Percentiles rank a stretch among this genome's conserved stretches.
These are phyloP conservation scores for Loriculus beryllinus DNA, from an alignment of 2,797 vertebrate species.

Conservation along the genomic window DNA sequence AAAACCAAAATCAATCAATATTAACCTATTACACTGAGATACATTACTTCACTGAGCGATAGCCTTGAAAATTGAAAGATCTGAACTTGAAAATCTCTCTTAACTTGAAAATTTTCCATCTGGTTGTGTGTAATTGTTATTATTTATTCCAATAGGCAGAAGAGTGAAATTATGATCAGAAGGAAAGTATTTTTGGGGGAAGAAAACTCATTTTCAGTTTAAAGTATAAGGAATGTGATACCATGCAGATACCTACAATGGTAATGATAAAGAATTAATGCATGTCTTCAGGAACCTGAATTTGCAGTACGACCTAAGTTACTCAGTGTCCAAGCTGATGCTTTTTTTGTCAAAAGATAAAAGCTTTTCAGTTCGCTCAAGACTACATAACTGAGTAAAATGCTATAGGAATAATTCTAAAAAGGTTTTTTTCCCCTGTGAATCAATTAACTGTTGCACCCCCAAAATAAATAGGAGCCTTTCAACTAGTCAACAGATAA, in stretches of 20 bases:
- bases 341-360: not conserved
- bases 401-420: not conserved
- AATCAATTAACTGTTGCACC: not conserved
- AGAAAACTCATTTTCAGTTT: not conserved
- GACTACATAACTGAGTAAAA: not conserved
- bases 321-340: not conserved
- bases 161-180: not conserved
- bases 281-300: not conserved
- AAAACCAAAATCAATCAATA: not conserved
- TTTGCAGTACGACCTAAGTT: accelerated
- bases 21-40: not conserved
- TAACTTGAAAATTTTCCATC: not conserved
- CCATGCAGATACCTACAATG: not conserved
- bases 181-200: not conserved
- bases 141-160: not conserved
- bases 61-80: not conserved
- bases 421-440: not conserved
- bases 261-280: not conserved
- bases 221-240: not conserved
- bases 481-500: not conserved
- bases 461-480: not conserved
- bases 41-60: not conserved
- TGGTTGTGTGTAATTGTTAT: not conserved
- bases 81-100: not conserved
- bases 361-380: not conserved